Conservation (phyloP, 1,140 invertebrate genomes). For the Lepidurus apus region DNA sequence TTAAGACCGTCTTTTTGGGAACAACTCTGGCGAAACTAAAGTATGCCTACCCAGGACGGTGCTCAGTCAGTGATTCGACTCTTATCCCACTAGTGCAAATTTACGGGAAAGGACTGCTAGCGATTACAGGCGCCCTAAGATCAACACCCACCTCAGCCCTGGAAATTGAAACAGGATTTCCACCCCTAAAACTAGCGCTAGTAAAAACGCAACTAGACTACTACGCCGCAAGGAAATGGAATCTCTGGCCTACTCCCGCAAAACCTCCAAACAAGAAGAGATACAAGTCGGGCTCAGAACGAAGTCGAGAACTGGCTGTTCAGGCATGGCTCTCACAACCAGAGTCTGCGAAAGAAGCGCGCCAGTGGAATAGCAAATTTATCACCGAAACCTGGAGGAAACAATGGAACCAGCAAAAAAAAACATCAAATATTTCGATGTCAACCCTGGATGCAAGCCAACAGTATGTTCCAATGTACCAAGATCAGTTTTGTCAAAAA, state of each 20-base stretch:
- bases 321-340: neutral
- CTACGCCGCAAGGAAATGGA: neutral
- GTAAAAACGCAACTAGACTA: neutral
- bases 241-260: neutral
- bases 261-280: neutral
- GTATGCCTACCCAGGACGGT: neutral
- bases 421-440: neutral
- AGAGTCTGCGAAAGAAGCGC: neutral
- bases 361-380: neutral
- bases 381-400: neutral
- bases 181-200: neutral
- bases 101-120: neutral
- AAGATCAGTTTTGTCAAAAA: neutral
- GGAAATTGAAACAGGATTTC: neutral
- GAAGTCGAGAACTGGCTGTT: neutral
- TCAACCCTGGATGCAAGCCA: neutral
- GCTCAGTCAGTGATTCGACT: neutral
- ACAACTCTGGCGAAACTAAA: neutral
- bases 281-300: neutral
- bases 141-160: neutral
- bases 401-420: neutral
- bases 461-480: neutral
- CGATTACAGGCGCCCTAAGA: neutral
- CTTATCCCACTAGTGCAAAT: neutral
- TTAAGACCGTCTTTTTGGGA: neutral